These are phyloP conservation scores for Pseudomugil tenellus DNA, from an alignment of 2,797 vertebrate species.

Conservation along the genomic window DNA sequence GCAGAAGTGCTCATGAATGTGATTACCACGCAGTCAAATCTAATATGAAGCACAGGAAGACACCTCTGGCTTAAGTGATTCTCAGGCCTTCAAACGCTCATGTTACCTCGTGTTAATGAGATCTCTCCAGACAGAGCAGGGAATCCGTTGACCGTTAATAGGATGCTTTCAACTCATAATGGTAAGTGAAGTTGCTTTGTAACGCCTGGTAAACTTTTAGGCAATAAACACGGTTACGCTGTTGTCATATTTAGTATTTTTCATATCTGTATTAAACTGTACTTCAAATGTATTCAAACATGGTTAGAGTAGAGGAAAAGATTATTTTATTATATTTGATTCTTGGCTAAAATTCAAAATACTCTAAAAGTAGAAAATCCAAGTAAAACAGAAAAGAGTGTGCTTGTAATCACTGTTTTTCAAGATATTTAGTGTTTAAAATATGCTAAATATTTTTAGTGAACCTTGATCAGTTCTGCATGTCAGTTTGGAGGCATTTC, in stretches of 20 bases:
- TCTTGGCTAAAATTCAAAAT: neutral
- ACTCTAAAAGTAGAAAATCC: neutral
- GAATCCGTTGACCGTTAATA: constrained; percentile 55
- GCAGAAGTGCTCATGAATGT: constrained; percentile 72
- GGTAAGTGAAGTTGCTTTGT: constrained; percentile 29
- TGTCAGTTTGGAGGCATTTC: no score
- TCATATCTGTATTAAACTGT: no score
- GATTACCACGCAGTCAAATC: constrained; percentile 77
- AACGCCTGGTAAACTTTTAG: constrained; percentile 11
- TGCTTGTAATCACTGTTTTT: neutral
- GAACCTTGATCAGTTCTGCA: no score
- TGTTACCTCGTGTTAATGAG: constrained; percentile 74
- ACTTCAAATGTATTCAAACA: neutral
- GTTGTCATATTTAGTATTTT: constrained; percentile 3
- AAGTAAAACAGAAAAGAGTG: neutral
- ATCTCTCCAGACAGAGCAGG: constrained; percentile 50
- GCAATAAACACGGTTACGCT: neutral
- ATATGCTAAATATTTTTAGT: neutral
- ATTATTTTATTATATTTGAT: neutral
- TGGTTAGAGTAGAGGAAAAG: neutral
- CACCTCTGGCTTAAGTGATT: constrained; percentile 78
- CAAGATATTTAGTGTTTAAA: neutral
- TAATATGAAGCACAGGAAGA: constrained; percentile 78
- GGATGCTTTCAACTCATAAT: constrained; percentile 61
- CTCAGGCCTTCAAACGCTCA: constrained; percentile 73